phyloP scores from a whole-genome alignment of 2,888 invertebrate genomes.

The Catocala nupta region DNA sequence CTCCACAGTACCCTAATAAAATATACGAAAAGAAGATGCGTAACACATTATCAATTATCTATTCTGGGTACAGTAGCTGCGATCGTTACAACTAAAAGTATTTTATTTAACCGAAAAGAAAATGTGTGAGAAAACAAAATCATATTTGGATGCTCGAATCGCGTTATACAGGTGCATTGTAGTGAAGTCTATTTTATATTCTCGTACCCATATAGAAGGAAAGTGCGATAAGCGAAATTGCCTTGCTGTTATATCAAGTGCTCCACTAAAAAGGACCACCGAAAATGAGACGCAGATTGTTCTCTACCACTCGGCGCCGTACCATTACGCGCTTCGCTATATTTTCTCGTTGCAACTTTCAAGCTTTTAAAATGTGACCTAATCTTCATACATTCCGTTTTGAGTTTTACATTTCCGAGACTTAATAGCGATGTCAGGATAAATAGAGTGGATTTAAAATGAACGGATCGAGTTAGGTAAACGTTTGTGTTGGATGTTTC shows the following conservation, averaged over 20 bases:
- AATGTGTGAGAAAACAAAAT: slow-evolving; percentile 34
- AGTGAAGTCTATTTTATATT: slow-evolving; percentile 52
- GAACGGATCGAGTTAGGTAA: slow-evolving; percentile 56
- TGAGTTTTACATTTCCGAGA: slow-evolving; percentile 27
- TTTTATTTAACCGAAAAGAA: too few species aligned
- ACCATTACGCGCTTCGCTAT: slow-evolving; percentile 43
- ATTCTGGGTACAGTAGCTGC: too few species aligned
- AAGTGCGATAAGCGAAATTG: slow-evolving; percentile 62
- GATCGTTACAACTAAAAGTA: too few species aligned
- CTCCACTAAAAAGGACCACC: slow-evolving; percentile 50
- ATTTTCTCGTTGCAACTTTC: slow-evolving; percentile 42
- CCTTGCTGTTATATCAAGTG: slow-evolving; percentile 56
- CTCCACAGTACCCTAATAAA: too few species aligned
- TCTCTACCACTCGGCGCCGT: slow-evolving; percentile 34
- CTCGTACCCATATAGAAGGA: slow-evolving; percentile 52
- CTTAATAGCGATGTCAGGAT: slow-evolving; percentile 14
- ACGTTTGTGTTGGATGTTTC: slow-evolving; percentile 41
- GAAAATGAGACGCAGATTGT: slow-evolving; percentile 53
- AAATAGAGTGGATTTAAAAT: slow-evolving; percentile 40
- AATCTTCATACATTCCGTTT: slow-evolving; percentile 42
- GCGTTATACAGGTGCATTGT: slow-evolving; percentile 42
- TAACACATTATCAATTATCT: too few species aligned
- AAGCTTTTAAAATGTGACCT: slow-evolving; percentile 39
- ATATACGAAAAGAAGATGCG: too few species aligned
- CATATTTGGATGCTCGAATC: slow-evolving; percentile 39